phyloP scores from a whole-genome alignment of 1,140 invertebrate genomes.

The Globodera rostochiensis region DNA sequence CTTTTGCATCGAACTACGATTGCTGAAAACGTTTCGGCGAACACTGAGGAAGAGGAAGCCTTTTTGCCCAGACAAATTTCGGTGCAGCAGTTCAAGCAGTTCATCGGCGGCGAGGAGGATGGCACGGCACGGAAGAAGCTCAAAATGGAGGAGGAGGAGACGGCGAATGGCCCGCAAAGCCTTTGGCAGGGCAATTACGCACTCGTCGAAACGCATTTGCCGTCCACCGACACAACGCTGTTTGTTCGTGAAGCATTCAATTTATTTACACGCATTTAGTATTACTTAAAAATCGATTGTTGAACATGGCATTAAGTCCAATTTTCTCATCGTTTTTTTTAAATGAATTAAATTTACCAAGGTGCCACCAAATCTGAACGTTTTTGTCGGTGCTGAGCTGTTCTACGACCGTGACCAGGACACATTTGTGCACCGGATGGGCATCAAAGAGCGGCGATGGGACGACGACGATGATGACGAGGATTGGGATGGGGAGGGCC shows the following conservation, averaged over 20 bases:
- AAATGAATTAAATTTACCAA: slow-evolving; percentile 12
- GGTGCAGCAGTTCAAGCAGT: slow-evolving; percentile 42
- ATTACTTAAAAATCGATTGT: no score
- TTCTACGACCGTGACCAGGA: slow-evolving; percentile 46
- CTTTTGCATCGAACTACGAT: background rate
- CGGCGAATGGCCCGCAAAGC: background rate
- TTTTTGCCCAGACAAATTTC: slow-evolving; percentile 26
- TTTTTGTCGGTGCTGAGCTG: slow-evolving; percentile 47
- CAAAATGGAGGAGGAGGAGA: slow-evolving; percentile 20
- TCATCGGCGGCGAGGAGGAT: slow-evolving; percentile 19
- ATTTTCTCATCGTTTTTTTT: slow-evolving; percentile 8
- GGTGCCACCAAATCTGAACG: slow-evolving; percentile 46
- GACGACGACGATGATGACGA: slow-evolving; percentile 28
- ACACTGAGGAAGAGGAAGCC: background rate
- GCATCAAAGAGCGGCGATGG: slow-evolving; percentile 1
- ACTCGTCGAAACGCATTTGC: slow-evolving; percentile 24
- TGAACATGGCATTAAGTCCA: no score
- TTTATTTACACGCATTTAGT: no score
- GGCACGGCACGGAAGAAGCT: slow-evolving; percentile 30
- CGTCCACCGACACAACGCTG: slow-evolving; percentile 26
- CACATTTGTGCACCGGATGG: slow-evolving; percentile 40
- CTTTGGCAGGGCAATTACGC: slow-evolving; percentile 42
- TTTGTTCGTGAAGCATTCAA: slow-evolving; percentile 15
- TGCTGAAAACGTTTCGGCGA: no score
- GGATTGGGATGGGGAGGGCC: background rate